Percentiles rank a stretch among this genome's conserved stretches.
Evolutionary conservation across 2,888 invertebrate species (phyloP).

Genomic region (Tetragnatha montana): DNA sequence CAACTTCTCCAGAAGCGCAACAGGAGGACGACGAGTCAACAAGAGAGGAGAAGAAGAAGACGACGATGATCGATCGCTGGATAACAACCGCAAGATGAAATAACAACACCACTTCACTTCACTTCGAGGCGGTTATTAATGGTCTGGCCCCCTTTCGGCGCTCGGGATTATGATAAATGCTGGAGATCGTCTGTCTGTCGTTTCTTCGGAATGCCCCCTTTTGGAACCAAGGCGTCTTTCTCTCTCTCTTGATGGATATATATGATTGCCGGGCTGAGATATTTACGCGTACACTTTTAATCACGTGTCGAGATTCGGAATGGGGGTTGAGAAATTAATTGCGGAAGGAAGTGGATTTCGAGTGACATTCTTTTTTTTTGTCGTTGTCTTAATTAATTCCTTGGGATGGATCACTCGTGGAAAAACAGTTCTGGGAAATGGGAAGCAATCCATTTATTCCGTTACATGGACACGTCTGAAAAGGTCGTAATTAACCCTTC

Average conservation of each 20-base stretch:
- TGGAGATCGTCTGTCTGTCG: constrained; percentile 15
- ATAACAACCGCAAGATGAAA: constrained; percentile 65
- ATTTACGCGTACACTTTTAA: constrained; percentile 59
- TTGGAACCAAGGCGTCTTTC: not conserved
- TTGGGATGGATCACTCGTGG: not conserved
- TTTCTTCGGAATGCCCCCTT: constrained; percentile 18
- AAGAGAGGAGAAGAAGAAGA: not conserved
- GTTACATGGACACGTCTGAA: not conserved
- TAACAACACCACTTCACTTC: constrained; percentile 61
- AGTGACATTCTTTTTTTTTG: not conserved
- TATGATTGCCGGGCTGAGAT: constrained; percentile 44
- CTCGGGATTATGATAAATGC: constrained; percentile 60
- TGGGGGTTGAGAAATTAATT: constrained; percentile 39
- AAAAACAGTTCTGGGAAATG: not conserved
- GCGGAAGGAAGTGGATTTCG: constrained; percentile 1
- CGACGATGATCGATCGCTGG: constrained; percentile 42
- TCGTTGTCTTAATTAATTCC: not conserved
- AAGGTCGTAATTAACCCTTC: too few relatives aligned
- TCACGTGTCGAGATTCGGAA: constrained; percentile 45
- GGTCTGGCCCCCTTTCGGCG: constrained; percentile 21
- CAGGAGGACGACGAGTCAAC: constrained; percentile 24
- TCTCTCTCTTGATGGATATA: constrained; percentile 44
- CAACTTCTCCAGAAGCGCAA: constrained; percentile 4
- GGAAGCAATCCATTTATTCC: not conserved
- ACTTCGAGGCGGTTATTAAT: constrained; percentile 49